Conservation (phyloP, 2,113 vertebrate genomes). For the Salvelinus namaycush region DNA sequence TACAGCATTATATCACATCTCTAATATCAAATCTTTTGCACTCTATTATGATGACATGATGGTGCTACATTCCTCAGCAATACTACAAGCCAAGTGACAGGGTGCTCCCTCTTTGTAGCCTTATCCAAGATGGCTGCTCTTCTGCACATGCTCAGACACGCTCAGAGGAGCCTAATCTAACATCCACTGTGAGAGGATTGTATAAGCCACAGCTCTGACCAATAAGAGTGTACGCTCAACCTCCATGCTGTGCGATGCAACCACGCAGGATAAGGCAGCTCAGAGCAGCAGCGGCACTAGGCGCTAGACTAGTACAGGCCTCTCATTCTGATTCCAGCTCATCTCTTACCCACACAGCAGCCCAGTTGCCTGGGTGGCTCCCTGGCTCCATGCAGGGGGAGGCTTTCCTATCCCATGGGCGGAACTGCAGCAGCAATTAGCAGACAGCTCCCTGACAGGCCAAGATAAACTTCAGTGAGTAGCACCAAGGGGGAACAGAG, state of each 20-base stretch:
- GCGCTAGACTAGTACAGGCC: constrained; percentile 20
- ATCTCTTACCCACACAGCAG: constrained; percentile 10
- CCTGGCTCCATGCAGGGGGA: constrained; percentile 1
- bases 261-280: constrained; percentile 26
- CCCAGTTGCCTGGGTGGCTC: constrained; percentile 18
- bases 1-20: background rate
- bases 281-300: constrained; percentile 8
- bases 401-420: constrained; percentile 26
- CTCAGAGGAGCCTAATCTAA: background rate
- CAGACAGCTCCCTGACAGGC: constrained; percentile 46
- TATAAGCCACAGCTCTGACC: constrained; percentile 22
- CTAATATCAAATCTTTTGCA: background rate
- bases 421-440: constrained; percentile 42
- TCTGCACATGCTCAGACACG: constrained; percentile 10
- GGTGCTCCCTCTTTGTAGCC: background rate
- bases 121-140: constrained; percentile 33
- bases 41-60: background rate
- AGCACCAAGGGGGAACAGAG: background rate
- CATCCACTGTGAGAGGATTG: constrained; percentile 19
- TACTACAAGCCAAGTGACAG: background rate
- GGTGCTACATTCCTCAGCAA: background rate
- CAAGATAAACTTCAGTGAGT: constrained; percentile 38
- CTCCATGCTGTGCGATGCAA: constrained; percentile 24
- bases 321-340: constrained; percentile 33
- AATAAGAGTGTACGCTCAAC: constrained; percentile 25